Percentiles rank a stretch among this genome's conserved stretches.
Evolutionary conservation across 2,888 invertebrate species (phyloP).

Genomic region (Neoascia interrupta): DNA sequence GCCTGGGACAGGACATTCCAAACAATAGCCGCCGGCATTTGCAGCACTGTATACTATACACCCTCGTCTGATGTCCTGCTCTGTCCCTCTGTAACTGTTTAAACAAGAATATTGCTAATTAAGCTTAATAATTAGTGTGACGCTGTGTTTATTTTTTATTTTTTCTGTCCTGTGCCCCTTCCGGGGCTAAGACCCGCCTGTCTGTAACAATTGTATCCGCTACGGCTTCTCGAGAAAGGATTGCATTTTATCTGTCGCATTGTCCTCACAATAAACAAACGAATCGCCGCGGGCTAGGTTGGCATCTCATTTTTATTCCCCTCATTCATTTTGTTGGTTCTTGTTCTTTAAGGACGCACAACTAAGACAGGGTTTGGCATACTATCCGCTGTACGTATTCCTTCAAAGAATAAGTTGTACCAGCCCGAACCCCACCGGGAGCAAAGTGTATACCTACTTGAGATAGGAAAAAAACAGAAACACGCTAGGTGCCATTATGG

Average conservation of each 20-base stretch:
- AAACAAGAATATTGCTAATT: constrained; percentile 70
- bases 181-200: constrained; percentile 47
- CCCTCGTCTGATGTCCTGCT: neutral
- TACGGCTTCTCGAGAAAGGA: constrained; percentile 47
- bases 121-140: constrained; percentile 69
- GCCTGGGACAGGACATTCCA: constrained; percentile 41
- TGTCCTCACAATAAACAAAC: constrained; percentile 63
- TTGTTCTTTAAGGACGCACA: constrained; percentile 55
- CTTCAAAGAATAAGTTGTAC: neutral
- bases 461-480: constrained; percentile 30
- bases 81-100: constrained; percentile 54
- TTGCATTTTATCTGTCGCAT: constrained; percentile 69
- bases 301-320: constrained; percentile 22
- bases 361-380: constrained; percentile 39
- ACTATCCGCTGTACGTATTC: too few species aligned
- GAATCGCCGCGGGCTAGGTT: constrained; percentile 61
- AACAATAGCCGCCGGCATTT: constrained; percentile 57
- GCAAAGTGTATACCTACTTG: neutral
- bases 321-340: constrained; percentile 40
- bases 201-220: constrained; percentile 66
- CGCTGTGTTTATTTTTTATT: constrained; percentile 47
- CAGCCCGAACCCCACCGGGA: neutral
- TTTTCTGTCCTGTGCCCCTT: constrained; percentile 23
- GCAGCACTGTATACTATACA: constrained; percentile 7
- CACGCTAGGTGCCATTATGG: constrained; percentile 66